Base-by-base conservation (phyloP, 2,888 invertebrate genomes). In the Uropetala carovei region DNA sequence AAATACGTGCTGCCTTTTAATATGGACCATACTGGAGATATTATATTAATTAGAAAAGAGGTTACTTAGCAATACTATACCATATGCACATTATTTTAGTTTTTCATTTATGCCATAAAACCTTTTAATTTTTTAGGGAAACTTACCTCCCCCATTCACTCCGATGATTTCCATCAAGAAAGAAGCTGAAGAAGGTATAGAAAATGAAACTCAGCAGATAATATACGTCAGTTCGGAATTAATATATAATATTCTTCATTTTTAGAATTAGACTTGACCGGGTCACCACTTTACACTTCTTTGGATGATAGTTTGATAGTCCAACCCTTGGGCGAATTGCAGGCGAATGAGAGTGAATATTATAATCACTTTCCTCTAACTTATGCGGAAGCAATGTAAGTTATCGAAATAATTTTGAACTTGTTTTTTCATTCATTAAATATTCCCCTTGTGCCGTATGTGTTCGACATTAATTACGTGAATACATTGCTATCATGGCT, bases 241-340 rank as follows among this genome's bases (percentile, higher is more conserved):
- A 14, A 75, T 18, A 13, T 27, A 10, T 75, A 5, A 10, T 75
- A 16, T 9, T 18, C 18, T 89, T 27, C 64, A 27, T 18, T 89
- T 89, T 22, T 43, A 89, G 89, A 89, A 43, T 89, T 68, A 43
- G 89, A 89, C 7, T 56, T 89, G 14, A 89, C 89, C 64, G 89
- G 89, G 43, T 89, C 89, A 30, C 89, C 89, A 43, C 68, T 89
- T 27, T 64, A 68, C 11, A 89, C 89, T 11, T 89, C 89, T 56
- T 56, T 89, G 68, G 56, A 89, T n/a, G 89, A 89, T 43, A 89
- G 89, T 64, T 43, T 89, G 16, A 30, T 89, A 89, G 64, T 64
- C 27, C 30, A 43, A 27, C 68, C 89, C 5, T 13, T 89, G 30
- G 43, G 43, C 2, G 30, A 60, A 3, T n/a, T 30, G 0, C 64